A percentile compares a stretch with the other conserved stretches of the same genome.
Evolutionary conservation across 2,888 invertebrate genomes (phyloP).

Genomic region (Luperina testacea): DNA sequence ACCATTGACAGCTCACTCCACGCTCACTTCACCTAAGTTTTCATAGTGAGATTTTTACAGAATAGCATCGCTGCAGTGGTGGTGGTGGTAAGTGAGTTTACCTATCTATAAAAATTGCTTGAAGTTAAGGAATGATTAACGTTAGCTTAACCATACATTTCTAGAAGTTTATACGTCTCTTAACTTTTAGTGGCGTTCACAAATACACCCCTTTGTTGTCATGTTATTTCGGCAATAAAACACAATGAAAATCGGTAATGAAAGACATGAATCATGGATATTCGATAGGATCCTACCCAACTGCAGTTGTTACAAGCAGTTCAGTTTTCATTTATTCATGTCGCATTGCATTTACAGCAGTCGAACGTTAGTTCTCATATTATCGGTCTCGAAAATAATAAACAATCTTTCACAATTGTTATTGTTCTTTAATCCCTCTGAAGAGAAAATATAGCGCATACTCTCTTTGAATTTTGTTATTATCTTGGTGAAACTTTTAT

Average conservation of each 20-base stretch:
- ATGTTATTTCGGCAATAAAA: background rate
- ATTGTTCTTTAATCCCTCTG: constrained; percentile 14
- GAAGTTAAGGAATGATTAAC: background rate
- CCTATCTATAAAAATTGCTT: too few species aligned
- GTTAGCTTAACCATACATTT: background rate
- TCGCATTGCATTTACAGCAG: constrained; percentile 1
- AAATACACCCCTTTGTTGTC: background rate
- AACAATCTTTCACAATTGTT: constrained; percentile 17
- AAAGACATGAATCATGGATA: constrained; percentile 9
- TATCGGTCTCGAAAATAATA: constrained; percentile 15
- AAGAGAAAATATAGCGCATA: constrained; percentile 26
- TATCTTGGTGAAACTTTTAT: constrained; percentile 40
- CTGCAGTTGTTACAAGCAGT: background rate
- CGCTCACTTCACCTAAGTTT: too few species aligned
- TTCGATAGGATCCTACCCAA: background rate
- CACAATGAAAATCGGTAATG: too few species aligned
- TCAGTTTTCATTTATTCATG: constrained; percentile 20
- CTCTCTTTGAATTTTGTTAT: constrained; percentile 42
- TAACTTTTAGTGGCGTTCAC: background rate
- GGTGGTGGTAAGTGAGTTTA: too few species aligned
- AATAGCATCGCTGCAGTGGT: too few species aligned
- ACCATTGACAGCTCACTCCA: too few species aligned
- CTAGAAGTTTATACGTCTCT: background rate
- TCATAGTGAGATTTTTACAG: too few species aligned
- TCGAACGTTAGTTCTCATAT: background rate